Conservation (phyloP, 2,797 vertebrate species). For the Rhyacichthys aspro region DNA sequence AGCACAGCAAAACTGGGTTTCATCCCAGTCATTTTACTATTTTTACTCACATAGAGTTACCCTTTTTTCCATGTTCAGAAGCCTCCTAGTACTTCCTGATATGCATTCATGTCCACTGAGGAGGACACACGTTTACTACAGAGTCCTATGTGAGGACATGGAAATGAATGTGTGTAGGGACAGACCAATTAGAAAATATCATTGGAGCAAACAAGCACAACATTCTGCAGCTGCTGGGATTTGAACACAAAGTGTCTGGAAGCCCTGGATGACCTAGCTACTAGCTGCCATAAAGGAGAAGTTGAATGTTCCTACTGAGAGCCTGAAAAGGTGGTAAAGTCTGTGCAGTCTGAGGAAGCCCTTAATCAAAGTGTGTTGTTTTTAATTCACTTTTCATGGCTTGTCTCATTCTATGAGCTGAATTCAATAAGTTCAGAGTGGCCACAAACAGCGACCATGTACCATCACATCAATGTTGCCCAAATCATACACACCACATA, state of each 20-base stretch:
- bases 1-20: conserved; percentile 45
- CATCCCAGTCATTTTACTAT: conserved; percentile 2
- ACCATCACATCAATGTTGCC: conserved; percentile 25
- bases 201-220: conserved; percentile 46
- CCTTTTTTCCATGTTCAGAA: conserved; percentile 30
- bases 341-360: conserved; percentile 81
- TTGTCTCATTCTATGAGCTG: conserved; percentile 72
- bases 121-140: conserved; percentile 26
- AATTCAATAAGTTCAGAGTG: conserved; percentile 49
- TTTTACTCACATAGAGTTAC: conserved; percentile 26
- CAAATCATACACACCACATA: conserved; percentile 38
- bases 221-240: conserved; percentile 79
- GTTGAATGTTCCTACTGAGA: conserved; percentile 65
- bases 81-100: conserved; percentile 27
- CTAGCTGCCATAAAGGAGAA: conserved; percentile 82
- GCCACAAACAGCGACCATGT: conserved; percentile 38
- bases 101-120: conserved; percentile 20
- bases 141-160: conserved; percentile 20
- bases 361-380: conserved; percentile 69
- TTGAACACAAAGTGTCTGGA: conserved; percentile 80
- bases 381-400: conserved; percentile 73
- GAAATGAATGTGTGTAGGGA: conserved; percentile 38
- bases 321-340: conserved; percentile 63
- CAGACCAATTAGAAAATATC: conserved; percentile 5
- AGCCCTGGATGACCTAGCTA: conserved; percentile 86